Evolutionary conservation across 2,797 vertebrate species (phyloP).

Genomic region (Cephalopachus bancanus): DNA sequence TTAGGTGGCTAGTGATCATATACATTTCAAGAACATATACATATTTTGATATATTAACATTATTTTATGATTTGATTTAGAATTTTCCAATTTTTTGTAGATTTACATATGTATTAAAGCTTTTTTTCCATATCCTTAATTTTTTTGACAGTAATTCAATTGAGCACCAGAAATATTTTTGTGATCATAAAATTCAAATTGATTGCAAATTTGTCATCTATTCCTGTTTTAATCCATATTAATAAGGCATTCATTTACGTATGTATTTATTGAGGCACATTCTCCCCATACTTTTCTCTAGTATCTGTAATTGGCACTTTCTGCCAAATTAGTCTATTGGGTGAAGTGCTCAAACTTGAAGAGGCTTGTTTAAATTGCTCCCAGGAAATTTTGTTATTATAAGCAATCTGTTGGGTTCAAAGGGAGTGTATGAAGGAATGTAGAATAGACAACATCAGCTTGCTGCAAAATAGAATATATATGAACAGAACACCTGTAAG

Average conservation of each 20-base stretch:
- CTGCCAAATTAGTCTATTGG: background rate
- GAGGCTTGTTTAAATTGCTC: slow-evolving; percentile 20
- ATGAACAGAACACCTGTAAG: background rate
- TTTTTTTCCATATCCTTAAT: background rate
- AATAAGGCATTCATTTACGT: background rate
- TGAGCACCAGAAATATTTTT: background rate
- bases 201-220: background rate
- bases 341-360: slow-evolving; percentile 33
- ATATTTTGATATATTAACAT: background rate
- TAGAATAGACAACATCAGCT: background rate
- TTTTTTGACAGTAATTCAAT: background rate
- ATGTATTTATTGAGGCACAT: background rate
- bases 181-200: background rate
- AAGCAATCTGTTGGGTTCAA: background rate
- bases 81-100: background rate
- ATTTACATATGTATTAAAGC: background rate
- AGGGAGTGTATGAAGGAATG: background rate
- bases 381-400: slow-evolving; percentile 24
- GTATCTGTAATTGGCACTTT: slow-evolving; percentile 24
- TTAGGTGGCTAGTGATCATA: background rate
- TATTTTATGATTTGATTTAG: background rate
- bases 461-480: background rate
- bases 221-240: background rate
- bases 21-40: background rate
- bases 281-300: background rate